phyloP scores from a whole-genome alignment of 2,888 invertebrate species.

The Cephonodes hylas region DNA sequence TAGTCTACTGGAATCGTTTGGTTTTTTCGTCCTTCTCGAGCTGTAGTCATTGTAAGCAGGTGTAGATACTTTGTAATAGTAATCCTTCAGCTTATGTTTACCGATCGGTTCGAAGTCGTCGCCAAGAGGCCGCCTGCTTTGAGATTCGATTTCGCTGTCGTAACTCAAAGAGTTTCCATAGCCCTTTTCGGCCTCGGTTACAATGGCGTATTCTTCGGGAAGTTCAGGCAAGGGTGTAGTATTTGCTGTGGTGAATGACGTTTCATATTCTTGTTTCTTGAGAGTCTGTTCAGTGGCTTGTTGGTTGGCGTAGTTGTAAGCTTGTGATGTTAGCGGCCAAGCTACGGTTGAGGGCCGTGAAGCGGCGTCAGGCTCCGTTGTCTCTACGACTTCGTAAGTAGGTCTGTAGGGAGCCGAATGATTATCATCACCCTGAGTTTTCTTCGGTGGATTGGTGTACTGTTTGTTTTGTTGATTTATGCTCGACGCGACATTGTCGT shows the following conservation, averaged over 20 bases:
- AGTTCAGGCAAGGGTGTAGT: conserved; percentile 53
- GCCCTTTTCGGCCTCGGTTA: conserved; percentile 67
- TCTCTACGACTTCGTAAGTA: conserved; percentile 74
- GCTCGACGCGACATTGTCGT: conserved; percentile 61
- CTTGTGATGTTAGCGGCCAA: conserved; percentile 60
- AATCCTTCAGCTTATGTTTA: conserved; percentile 70
- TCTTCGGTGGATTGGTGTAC: conserved; percentile 50
- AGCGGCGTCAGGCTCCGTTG: conserved; percentile 54
- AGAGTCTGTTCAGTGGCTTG: conserved; percentile 52
- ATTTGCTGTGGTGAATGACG: conserved; percentile 47
- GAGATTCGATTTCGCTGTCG: conserved; percentile 66
- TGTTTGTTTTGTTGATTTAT: conserved; percentile 62
- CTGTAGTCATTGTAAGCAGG: conserved; percentile 59
- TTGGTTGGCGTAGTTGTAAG: conserved; percentile 46
- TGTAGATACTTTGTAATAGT: conserved; percentile 73
- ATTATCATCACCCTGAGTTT: conserved; percentile 38
- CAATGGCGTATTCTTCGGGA: conserved; percentile 67
- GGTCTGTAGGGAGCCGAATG: conserved; percentile 45
- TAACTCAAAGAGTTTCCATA: conserved; percentile 69
- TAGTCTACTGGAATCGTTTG: conserved; percentile 47
- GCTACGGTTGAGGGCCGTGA: conserved; percentile 58
- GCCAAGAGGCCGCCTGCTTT: conserved; percentile 71
- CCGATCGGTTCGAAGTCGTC: conserved; percentile 74
- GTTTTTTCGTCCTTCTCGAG: conserved; percentile 66
- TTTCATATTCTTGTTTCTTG: conserved; percentile 48